phyloP scores from a whole-genome alignment of 2,888 invertebrate genomes.

The Troides oblongomaculatus region DNA sequence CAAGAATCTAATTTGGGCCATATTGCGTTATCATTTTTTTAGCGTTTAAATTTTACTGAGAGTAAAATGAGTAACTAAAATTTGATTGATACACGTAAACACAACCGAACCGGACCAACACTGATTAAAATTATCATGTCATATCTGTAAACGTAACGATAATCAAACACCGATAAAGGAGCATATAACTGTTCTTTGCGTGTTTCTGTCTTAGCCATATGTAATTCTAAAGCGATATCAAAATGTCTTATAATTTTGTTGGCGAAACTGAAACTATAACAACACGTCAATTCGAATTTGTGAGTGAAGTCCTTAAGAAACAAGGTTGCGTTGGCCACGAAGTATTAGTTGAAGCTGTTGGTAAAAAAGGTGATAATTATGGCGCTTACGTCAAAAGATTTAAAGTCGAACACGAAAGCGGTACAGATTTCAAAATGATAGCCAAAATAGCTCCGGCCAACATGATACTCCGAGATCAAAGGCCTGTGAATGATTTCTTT shows the following conservation, averaged over 20 bases:
- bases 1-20: too few relatives aligned
- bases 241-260: constrained; percentile 21
- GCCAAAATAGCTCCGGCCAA: constrained; percentile 50
- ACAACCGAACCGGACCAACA: not conserved
- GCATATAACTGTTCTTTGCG: constrained; percentile 4
- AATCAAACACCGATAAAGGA: constrained; percentile 15
- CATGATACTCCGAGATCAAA: constrained; percentile 35
- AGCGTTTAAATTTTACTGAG: too few relatives aligned
- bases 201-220: not conserved
- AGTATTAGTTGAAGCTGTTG: constrained; percentile 40
- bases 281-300: constrained; percentile 42
- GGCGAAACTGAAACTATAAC: constrained; percentile 41
- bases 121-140: constrained; percentile 1
- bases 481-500: constrained; percentile 31
- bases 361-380: constrained; percentile 47
- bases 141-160: constrained; percentile 1
- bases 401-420: constrained; percentile 37
- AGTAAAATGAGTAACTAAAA: not conserved
- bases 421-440: constrained; percentile 44
- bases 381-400: constrained; percentile 40
- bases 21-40: too few relatives aligned
- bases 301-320: constrained; percentile 43
- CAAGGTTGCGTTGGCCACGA: constrained; percentile 41
- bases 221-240: not conserved
- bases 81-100: not conserved